Percentiles rank a stretch among this genome's conserved stretches.
These are phyloP conservation scores for Eledona agricola DNA, from an alignment of 2,888 invertebrate genomes.

Conservation along the genomic window DNA sequence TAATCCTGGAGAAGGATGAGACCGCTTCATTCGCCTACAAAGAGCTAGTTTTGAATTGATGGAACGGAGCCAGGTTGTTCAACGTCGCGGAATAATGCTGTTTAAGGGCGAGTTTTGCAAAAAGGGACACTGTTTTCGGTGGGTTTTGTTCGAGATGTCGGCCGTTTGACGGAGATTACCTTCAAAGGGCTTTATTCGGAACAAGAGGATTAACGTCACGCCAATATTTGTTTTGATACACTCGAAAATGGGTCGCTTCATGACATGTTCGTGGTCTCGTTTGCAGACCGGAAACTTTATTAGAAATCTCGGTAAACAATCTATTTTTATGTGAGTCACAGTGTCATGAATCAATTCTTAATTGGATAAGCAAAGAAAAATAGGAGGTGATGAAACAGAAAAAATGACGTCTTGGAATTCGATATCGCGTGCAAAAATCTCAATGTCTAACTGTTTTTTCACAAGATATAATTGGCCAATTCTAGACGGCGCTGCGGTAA, in stretches of 20 bases:
- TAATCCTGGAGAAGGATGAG: too few species aligned
- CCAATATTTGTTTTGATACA: slow-evolving; percentile 11
- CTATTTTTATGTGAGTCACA: slow-evolving; percentile 13
- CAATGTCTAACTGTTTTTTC: slow-evolving; percentile 34
- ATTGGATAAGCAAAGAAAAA: slow-evolving; percentile 24
- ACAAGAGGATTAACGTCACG: slow-evolving; percentile 3
- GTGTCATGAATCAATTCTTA: slow-evolving; percentile 19
- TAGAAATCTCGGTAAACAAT: slow-evolving; percentile 13
- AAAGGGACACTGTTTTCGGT: slow-evolving; percentile 4
- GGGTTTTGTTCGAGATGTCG: slow-evolving; percentile 17
- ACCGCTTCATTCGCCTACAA: too few species aligned
- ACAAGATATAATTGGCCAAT: slow-evolving; percentile 22
- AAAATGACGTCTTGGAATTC: slow-evolving; percentile 26
- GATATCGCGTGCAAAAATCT: slow-evolving; percentile 35
- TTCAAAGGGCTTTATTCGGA: slow-evolving; percentile 7
- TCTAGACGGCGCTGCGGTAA: slow-evolving; percentile 13
- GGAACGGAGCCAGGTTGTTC: too few species aligned
- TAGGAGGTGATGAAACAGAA: slow-evolving; percentile 23
- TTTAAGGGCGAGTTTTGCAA: slow-evolving; percentile 4
- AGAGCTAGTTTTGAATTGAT: too few species aligned
- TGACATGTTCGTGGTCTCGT: background rate
- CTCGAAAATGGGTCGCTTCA: too few species aligned
- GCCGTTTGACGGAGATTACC: slow-evolving; percentile 3
- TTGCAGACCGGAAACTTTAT: slow-evolving; percentile 10
- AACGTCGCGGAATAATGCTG: too few species aligned